Conservation (phyloP, 1,140 invertebrate species). For the Drosophila rhopaloa region DNA sequence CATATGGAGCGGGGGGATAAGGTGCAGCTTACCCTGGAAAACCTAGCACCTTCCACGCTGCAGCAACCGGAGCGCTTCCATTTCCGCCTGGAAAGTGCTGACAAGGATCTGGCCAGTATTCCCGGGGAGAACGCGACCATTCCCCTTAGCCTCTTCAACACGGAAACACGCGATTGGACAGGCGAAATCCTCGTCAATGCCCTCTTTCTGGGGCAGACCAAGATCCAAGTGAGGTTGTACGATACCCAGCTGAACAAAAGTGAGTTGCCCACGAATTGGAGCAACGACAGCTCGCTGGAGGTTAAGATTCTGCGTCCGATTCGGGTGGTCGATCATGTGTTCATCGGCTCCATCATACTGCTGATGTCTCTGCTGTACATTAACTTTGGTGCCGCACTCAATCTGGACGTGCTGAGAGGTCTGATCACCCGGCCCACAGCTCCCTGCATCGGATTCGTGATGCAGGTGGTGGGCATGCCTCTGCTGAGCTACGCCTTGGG, state of each 20-base stretch:
- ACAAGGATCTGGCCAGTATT: conserved; percentile 50
- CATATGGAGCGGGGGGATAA: conserved; percentile 29
- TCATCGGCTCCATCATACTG: conserved; percentile 90
- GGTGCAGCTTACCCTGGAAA: conserved; percentile 36
- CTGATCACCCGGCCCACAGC: conserved; percentile 91
- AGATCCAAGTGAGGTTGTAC: conserved; percentile 48
- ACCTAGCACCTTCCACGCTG: conserved; percentile 11
- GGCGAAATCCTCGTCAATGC: conserved; percentile 48
- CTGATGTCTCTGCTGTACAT: conserved; percentile 95
- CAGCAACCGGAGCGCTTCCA: conserved; percentile 43
- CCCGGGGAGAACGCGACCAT: conserved; percentile 49
- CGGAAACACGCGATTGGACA: conserved; percentile 45
- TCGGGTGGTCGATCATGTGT: conserved; percentile 90
- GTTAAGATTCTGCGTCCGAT: conserved; percentile 88
- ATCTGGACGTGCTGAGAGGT: conserved; percentile 89
- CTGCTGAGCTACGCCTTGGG: conserved; percentile 92
- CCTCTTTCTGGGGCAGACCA: conserved; percentile 64
- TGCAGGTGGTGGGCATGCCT: conserved; percentile 96
- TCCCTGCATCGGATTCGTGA: conserved; percentile 92
- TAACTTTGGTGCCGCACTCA: conserved; percentile 96
- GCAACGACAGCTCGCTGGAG: conserved; percentile 46
- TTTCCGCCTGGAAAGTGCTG: conserved; percentile 54
- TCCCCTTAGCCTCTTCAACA: conserved; percentile 16
- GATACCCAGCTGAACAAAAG: conserved; percentile 39
- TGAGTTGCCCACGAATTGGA: conserved; percentile 31